Percentiles rank a stretch among this genome's conserved stretches.
Conservation (phyloP, 1,140 invertebrate genomes). For the Zaprionus taronus region DNA sequence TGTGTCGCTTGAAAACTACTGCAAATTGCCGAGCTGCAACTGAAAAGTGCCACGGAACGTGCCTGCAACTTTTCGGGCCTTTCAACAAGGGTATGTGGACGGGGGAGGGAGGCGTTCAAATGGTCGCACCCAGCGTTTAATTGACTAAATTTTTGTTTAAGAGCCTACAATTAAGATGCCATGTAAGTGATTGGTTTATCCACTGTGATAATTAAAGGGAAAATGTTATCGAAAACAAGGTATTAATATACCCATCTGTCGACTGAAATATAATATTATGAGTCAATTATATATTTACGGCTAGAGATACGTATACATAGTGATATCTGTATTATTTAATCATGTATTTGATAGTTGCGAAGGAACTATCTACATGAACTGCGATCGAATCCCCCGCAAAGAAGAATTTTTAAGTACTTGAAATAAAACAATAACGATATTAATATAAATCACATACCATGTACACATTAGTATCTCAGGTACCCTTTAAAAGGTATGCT, state of each 20-base stretch:
- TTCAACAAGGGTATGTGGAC: background rate
- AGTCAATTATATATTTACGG: background rate
- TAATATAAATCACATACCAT: no score
- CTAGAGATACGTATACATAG: background rate
- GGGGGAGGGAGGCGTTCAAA: slow-evolving; percentile 18
- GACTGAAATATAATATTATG: background rate
- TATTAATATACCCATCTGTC: background rate
- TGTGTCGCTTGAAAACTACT: background rate
- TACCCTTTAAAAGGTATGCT: no score
- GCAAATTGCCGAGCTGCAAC: slow-evolving; percentile 16
- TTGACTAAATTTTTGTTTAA: slow-evolving; percentile 10
- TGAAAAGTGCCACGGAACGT: slow-evolving; percentile 50
- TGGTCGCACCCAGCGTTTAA: slow-evolving; percentile 23
- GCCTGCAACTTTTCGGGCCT: slow-evolving; percentile 14
- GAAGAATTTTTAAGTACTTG: no score
- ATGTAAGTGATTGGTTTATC: slow-evolving; percentile 1
- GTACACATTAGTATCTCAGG: no score
- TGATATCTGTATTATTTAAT: background rate
- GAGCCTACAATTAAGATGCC: slow-evolving; percentile 42
- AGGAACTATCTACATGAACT: no score
- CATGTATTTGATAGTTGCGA: background rate
- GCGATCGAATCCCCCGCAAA: no score
- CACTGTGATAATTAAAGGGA: background rate
- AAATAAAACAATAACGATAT: no score
- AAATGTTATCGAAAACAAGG: background rate